phyloP scores from a whole-genome alignment of 2,113 vertebrate genomes.

The Chitala chitala region DNA sequence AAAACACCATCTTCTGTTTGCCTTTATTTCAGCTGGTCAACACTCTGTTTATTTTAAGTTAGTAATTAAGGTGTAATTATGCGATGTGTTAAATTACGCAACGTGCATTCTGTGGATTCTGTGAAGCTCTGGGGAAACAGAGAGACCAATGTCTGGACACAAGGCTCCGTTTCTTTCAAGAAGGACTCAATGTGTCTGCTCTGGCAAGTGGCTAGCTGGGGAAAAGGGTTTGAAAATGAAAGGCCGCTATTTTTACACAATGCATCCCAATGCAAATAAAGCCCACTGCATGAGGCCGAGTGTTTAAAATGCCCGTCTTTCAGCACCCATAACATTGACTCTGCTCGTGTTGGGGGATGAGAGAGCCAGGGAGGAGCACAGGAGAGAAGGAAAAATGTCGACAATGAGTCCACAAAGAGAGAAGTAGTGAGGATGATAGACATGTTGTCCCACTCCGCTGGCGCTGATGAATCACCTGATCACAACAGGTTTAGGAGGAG shows the following conservation, averaged over 20 bases:
- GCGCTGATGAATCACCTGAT: conserved; percentile 57
- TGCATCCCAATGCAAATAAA: conserved; percentile 51
- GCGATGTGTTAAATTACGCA: conserved; percentile 53
- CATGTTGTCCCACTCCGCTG: conserved; percentile 43
- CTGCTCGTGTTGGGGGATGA: conserved; percentile 25
- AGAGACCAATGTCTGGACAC: conserved; percentile 53
- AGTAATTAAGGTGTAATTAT: conserved; percentile 39
- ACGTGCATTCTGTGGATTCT: conserved; percentile 53
- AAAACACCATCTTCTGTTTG: conserved; percentile 15
- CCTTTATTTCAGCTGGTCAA: conserved; percentile 33
- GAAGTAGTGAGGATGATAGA: conserved; percentile 44
- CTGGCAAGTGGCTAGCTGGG: conserved; percentile 46
- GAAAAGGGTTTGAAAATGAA: conserved; percentile 51
- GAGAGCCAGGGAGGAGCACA: conserved; percentile 27
- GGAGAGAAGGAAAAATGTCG: conserved; percentile 30
- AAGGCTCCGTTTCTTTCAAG: conserved; percentile 48
- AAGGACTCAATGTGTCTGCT: conserved; percentile 50
- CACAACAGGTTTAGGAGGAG: conserved; percentile 51
- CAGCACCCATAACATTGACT: conserved; percentile 44
- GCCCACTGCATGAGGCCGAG: conserved; percentile 44
- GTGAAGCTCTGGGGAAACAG: conserved; percentile 41
- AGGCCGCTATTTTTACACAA: conserved; percentile 54
- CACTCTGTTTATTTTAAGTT: conserved; percentile 43
- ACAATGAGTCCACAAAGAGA: conserved; percentile 19
- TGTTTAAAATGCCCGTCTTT: conserved; percentile 53